Percentiles rank a stretch among this genome's conserved stretches.
Evolutionary conservation across 2,113 vertebrate genomes (phyloP).

Genomic region (Capricornis sumatraensis): DNA sequence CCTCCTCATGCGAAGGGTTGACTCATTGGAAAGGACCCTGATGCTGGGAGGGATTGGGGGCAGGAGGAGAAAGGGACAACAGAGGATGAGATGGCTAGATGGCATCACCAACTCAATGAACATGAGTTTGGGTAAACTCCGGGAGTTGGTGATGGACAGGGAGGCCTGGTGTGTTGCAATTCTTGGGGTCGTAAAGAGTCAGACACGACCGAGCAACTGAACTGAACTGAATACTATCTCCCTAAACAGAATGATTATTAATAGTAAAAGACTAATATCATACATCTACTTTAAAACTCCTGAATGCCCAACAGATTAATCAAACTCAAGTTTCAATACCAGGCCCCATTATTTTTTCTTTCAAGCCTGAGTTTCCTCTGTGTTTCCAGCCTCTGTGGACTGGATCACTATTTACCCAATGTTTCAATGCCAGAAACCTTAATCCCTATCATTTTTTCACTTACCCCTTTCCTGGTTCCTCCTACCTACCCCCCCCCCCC

Average conservation of each 20-base stretch:
- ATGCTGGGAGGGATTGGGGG: no score
- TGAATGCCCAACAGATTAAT: neutral
- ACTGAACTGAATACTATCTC: neutral
- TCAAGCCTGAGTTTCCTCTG: neutral
- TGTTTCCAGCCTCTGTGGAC: neutral
- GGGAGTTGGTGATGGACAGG: no score
- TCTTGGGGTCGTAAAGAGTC: no score
- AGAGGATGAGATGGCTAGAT: no score
- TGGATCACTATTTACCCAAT: no score
- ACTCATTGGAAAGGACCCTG: no score
- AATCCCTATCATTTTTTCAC: neutral
- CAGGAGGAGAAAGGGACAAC: no score
- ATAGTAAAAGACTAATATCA: neutral
- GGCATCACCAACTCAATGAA: no score
- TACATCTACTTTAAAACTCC: neutral
- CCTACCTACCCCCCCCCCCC: fast-evolving
- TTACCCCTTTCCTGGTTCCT: neutral
- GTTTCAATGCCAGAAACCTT: neutral
- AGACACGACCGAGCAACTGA: no score
- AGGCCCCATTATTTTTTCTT: neutral
- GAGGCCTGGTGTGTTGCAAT: no score
- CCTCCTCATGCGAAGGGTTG: no score
- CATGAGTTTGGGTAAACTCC: no score
- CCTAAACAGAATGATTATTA: neutral
- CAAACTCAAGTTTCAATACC: neutral